Percentiles rank a stretch among this genome's conserved stretches.
Conservation (phyloP, 2,888 invertebrate genomes). For the Leptopterna dolabrata region DNA sequence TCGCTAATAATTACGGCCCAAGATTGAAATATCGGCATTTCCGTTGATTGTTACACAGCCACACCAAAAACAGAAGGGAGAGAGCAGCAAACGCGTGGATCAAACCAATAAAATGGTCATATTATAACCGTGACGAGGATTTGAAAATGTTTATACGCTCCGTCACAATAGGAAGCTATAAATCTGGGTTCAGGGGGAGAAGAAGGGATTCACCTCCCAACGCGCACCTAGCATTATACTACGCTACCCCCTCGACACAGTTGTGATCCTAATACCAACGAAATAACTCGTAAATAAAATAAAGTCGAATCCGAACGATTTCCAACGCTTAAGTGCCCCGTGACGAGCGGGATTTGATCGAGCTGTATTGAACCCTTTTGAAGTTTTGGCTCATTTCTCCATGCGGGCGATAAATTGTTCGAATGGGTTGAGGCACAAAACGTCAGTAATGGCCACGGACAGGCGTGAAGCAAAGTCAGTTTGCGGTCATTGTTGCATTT, state of each 20-base stretch:
- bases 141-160: slow-evolving; percentile 7
- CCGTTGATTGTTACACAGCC: too few species aligned
- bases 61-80: not conserved
- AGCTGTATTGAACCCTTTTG: not conserved
- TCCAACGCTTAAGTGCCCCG: not conserved
- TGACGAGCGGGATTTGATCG: slow-evolving; percentile 14
- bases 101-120: not conserved
- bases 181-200: not conserved
- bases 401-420: too few species aligned
- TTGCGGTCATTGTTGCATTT: too few species aligned
- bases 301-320: not conserved
- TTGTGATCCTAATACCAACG: not conserved
- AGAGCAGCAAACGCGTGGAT: not conserved
- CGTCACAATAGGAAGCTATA: slow-evolving; percentile 1
- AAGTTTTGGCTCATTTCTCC: too few species aligned
- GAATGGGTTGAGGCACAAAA: not conserved
- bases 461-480: too few species aligned
- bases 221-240: not conserved
- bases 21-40: too few species aligned
- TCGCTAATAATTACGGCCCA: too few species aligned
- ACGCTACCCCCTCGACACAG: not conserved
- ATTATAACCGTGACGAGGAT: slow-evolving; percentile 5
- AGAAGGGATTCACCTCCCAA: not conserved
- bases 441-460: not conserved
- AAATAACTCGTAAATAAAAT: not conserved